These are phyloP conservation scores for Siniperca chuatsi DNA, from an alignment of 2,113 vertebrate species.

Conservation along the genomic window DNA sequence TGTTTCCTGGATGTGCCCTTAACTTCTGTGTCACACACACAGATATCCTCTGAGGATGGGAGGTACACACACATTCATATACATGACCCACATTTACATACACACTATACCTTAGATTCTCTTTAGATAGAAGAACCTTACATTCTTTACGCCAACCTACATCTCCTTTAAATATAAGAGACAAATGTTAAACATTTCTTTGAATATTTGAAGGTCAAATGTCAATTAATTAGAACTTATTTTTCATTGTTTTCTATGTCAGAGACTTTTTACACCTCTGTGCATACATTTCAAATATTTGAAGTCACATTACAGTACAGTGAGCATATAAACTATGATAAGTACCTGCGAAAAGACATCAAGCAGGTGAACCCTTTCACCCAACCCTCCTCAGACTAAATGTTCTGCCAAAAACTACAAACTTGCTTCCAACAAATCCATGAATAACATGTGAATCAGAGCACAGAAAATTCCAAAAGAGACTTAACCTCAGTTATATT, in stretches of 20 bases:
- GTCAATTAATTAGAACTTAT: background rate
- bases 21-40: slow-evolving; percentile 76
- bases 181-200: background rate
- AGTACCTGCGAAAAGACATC: slow-evolving; percentile 44
- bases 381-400: slow-evolving; percentile 35
- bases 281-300: slow-evolving; percentile 1
- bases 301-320: background rate
- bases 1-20: slow-evolving; percentile 77
- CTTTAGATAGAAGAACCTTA: slow-evolving; percentile 27
- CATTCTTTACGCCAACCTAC: slow-evolving; percentile 45
- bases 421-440: slow-evolving; percentile 25
- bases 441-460: slow-evolving; percentile 38
- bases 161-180: slow-evolving; percentile 47
- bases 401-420: slow-evolving; percentile 60
- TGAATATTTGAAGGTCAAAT: background rate
- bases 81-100: slow-evolving; percentile 11
- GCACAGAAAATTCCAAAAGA: slow-evolving; percentile 15
- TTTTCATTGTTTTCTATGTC: background rate
- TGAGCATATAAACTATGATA: slow-evolving; percentile 25
- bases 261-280: background rate
- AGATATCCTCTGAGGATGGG: slow-evolving; percentile 73
- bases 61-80: slow-evolving; percentile 22
- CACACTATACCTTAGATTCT: slow-evolving; percentile 29
- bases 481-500: background rate
- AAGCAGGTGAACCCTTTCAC: slow-evolving; percentile 46